Evolutionary conservation across 2,888 invertebrate genomes (phyloP).

Genomic region (Ormyrus thymus): DNA sequence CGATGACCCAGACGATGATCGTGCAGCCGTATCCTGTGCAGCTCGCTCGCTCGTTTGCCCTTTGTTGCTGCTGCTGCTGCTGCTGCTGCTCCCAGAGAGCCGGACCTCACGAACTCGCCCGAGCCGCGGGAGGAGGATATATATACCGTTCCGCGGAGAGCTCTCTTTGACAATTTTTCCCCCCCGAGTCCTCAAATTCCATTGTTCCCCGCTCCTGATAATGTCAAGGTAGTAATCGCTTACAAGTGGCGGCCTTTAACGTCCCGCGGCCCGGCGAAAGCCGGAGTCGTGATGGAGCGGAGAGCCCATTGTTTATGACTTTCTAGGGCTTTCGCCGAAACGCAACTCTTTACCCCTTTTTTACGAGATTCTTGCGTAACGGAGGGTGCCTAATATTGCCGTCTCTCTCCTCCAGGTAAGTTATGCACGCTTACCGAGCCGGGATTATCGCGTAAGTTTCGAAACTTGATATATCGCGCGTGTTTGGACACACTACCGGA

Average conservation of each 20-base stretch:
- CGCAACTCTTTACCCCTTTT: no score
- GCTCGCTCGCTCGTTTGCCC: conserved; percentile 3
- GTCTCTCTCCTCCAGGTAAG: no score
- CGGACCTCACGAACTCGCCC: conserved; percentile 53
- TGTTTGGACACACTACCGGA: no score
- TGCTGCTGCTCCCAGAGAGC: conserved; percentile 32
- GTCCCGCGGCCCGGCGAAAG: not conserved
- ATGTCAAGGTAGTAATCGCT: conserved; percentile 42
- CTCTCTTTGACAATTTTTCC: no score
- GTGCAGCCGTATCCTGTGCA: conserved; percentile 23
- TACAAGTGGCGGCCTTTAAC: not conserved
- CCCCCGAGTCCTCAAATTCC: not conserved
- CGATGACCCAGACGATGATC: conserved; percentile 51
- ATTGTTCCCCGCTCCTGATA: conserved; percentile 40
- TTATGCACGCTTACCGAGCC: no score
- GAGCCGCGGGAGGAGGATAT: conserved; percentile 20
- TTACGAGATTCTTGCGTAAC: no score
- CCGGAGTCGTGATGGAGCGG: not conserved
- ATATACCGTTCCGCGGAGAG: conserved; percentile 26
- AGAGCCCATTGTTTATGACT: no score
- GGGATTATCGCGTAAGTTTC: no score
- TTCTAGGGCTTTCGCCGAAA: no score
- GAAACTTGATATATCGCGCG: no score
- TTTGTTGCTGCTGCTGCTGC: conserved; percentile 7
- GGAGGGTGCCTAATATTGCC: no score